Evolutionary conservation across 2,797 vertebrate species (phyloP), one percentile per base, ranked within the genome.

Genomic region (Eidolon dupreanum): DNA sequence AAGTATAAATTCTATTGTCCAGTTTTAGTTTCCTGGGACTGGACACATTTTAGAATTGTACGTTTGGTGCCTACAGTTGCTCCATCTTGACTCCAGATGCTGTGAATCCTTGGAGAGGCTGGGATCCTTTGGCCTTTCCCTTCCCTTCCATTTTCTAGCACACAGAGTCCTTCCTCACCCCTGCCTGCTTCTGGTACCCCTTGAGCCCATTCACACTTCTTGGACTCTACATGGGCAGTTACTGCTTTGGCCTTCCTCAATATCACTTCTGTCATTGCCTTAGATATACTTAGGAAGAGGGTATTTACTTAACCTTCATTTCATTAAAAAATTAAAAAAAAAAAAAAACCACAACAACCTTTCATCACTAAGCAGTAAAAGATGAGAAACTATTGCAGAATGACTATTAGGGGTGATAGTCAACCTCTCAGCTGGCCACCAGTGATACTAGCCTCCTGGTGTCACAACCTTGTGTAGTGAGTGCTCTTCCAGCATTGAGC

Each of bases 1-100:
- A 81, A 26, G 28, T 43, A 16, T 5, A 55, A 36, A 3, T 19
- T 66, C 28, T 63, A 1, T 4, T 70, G 19, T 83, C 26, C 38
- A 75, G 16, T 79, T 70, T 85, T 75, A 88, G 61, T 82, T 79
- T 93, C 38, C 57, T 65, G 31, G n/a, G 46, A 49, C 15, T 43
- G 31, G 51, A 73, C 0, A 15, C 7, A 82, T 53, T 71, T 70
- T 57, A 31, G 10, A 71, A 71, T 46, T 41, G 20, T 41, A 31
- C 89, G 26, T 9, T 46, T 11, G 26, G 41, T 7, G 17, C 38
- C 38, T 88, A 2, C 9, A 26, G 19, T n/a, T 36, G 38, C 10
- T n/a, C 71, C 22, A 51, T 26, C 61, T 73, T 86, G 55, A 66
- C 55, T 66, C 28, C 65, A 61, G 55, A 61, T 46, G 31, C 8